phyloP scores from a whole-genome alignment of 2,888 invertebrate species.

The Caenorhabditis virilis region DNA sequence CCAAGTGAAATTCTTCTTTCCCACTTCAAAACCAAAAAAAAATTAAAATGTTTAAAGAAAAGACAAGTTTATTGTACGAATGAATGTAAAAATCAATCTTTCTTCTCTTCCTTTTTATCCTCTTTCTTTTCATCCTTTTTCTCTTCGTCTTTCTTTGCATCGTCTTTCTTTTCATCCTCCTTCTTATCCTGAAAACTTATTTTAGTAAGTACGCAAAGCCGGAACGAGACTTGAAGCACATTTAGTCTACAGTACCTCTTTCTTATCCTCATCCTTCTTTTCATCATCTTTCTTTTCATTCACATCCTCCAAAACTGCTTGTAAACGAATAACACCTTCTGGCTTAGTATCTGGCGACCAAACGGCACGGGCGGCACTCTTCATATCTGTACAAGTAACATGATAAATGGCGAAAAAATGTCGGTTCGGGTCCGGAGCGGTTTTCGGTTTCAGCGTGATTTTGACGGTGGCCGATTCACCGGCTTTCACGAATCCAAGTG shows the following conservation, averaged over 20 bases:
- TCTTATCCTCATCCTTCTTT: constrained; percentile 8
- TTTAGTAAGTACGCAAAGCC: not conserved
- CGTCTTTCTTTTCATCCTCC: constrained; percentile 11
- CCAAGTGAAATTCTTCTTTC: too few relatives aligned
- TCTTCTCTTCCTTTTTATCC: constrained; percentile 12
- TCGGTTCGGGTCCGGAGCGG: constrained; percentile 21
- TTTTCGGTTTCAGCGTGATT: constrained; percentile 39
- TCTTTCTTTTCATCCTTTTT: constrained; percentile 18
- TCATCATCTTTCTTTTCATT: constrained; percentile 10
- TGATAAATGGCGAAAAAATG: constrained; percentile 63
- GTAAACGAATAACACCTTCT: constrained; percentile 52
- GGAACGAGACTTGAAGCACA: not conserved
- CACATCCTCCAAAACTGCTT: constrained; percentile 23
- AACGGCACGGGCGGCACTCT: constrained; percentile 34
- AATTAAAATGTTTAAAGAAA: too few relatives aligned
- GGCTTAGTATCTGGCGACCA: constrained; percentile 50
- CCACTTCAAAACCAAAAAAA: too few relatives aligned
- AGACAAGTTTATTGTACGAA: too few relatives aligned
- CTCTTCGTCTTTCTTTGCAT: constrained; percentile 20
- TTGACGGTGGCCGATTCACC: constrained; percentile 42
- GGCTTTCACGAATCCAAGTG: constrained; percentile 52
- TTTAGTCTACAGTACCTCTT: constrained; percentile 12
- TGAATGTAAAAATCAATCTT: too few relatives aligned
- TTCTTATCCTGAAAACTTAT: constrained; percentile 6
- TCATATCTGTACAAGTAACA: constrained; percentile 26